These are phyloP conservation scores for Nyleta sp. DNA, from an alignment of 2,888 invertebrate species.

Conservation along the genomic window DNA sequence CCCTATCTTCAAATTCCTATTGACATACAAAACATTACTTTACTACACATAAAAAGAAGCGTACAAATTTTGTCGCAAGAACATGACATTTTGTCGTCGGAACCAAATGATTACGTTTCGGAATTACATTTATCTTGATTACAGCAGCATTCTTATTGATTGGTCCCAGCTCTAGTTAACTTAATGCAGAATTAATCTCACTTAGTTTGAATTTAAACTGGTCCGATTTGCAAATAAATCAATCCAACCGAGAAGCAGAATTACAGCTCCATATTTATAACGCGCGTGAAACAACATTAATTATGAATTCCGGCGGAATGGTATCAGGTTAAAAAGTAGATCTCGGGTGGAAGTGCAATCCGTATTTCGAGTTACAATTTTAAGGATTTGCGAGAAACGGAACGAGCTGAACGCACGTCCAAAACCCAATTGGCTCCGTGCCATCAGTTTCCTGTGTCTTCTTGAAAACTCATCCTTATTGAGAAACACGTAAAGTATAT, in stretches of 20 bases:
- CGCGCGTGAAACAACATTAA: background rate
- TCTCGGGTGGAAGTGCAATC: background rate
- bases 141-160: background rate
- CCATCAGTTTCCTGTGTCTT: conserved; percentile 8
- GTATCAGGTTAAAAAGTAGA: too few species aligned
- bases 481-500: conserved; percentile 3
- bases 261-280: conserved; percentile 9
- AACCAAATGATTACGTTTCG: too few species aligned
- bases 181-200: conserved; percentile 12
- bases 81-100: too few species aligned
- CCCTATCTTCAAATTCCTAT: too few species aligned
- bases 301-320: background rate
- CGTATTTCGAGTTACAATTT: background rate
- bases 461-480: conserved; percentile 13
- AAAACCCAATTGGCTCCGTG: conserved; percentile 13
- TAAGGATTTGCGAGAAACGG: conserved; percentile 14
- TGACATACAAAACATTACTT: too few species aligned
- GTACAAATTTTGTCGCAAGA: too few species aligned
- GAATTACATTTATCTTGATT: too few species aligned
- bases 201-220: conserved; percentile 3
- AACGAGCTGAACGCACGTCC: conserved; percentile 12
- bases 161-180: background rate
- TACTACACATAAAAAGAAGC: too few species aligned
- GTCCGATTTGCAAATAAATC: conserved; percentile 7
- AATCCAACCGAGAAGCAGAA: conserved; percentile 2